phyloP scores from a whole-genome alignment of 1,140 invertebrate genomes.

The Brachionus plicatilis region DNA sequence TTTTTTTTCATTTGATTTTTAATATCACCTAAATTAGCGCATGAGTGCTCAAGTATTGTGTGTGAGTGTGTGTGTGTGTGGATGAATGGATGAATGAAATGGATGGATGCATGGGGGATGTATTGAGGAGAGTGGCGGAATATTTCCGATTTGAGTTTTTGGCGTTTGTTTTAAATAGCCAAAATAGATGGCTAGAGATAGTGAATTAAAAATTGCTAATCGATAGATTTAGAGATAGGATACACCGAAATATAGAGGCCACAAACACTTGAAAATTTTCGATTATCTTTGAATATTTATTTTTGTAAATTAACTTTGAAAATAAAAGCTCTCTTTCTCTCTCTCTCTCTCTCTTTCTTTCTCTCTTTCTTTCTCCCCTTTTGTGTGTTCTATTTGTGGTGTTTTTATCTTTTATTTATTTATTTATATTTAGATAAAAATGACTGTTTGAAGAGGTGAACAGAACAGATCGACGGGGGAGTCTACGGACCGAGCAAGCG shows the following conservation, averaged over 20 bases:
- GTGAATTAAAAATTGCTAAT: neutral
- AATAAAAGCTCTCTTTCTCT: neutral
- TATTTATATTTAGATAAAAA: constrained; percentile 15
- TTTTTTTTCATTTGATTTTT: neutral
- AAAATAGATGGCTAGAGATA: neutral
- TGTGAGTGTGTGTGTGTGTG: neutral
- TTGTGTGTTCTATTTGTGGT: neutral
- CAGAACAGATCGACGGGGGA: neutral
- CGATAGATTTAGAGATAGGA: neutral
- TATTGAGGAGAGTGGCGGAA: neutral
- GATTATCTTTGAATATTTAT: constrained; percentile 19
- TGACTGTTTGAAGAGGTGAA: neutral
- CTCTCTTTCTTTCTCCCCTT: neutral
- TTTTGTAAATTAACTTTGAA: constrained; percentile 28
- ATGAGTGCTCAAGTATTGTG: neutral
- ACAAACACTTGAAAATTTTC: constrained; percentile 8
- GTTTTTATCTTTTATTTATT: neutral
- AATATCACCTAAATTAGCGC: neutral
- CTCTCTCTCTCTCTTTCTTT: too few species aligned
- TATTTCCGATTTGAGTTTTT: neutral
- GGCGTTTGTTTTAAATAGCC: neutral
- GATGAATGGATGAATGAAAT: neutral
- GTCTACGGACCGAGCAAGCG: neutral
- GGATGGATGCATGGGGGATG: neutral
- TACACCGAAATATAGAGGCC: neutral